A percentile compares a stretch with the other conserved stretches of the same genome.
phyloP scores from a whole-genome alignment of 2,888 invertebrate genomes.

The Pseudococcus longispinus region DNA sequence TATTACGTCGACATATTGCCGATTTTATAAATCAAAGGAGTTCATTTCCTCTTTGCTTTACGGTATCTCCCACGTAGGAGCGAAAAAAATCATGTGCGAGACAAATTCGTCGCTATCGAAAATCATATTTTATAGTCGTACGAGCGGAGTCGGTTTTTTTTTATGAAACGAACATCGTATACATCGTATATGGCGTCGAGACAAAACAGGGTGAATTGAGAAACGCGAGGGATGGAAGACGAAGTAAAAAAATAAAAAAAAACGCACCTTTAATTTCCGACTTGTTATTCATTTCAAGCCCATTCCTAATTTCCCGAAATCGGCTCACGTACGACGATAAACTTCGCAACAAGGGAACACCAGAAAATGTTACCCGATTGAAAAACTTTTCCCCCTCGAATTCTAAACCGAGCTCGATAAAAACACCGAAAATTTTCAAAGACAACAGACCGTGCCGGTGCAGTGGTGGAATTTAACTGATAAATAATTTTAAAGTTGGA shows the following conservation, averaged over 20 bases:
- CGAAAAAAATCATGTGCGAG: conserved; percentile 1
- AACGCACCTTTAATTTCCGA: conserved; percentile 22
- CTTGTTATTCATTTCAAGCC: conserved; percentile 33
- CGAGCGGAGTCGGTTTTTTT: neutral
- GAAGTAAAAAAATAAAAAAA: neutral
- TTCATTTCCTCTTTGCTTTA: conserved; percentile 22
- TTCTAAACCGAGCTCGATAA: neutral
- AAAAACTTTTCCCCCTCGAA: conserved; percentile 23
- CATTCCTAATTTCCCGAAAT: conserved; percentile 22
- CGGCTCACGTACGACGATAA: conserved; percentile 35
- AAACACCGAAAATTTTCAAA: neutral
- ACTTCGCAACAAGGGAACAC: conserved; percentile 21
- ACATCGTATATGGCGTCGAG: neutral
- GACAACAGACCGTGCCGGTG: neutral
- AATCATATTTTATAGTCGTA: conserved; percentile 15
- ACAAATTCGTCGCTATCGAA: conserved; percentile 10
- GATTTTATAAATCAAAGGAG: conserved; percentile 11
- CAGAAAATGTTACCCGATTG: conserved; percentile 13
- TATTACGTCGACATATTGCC: neutral
- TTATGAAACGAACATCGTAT: neutral
- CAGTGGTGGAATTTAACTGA: neutral
- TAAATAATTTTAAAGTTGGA: neutral
- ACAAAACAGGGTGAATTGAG: neutral
- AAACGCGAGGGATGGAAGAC: neutral
- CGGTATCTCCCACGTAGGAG: neutral